These are phyloP conservation scores for Machaerirhynchus nigripectus DNA, from an alignment of 2,113 vertebrate genomes.

Conservation along the genomic window DNA sequence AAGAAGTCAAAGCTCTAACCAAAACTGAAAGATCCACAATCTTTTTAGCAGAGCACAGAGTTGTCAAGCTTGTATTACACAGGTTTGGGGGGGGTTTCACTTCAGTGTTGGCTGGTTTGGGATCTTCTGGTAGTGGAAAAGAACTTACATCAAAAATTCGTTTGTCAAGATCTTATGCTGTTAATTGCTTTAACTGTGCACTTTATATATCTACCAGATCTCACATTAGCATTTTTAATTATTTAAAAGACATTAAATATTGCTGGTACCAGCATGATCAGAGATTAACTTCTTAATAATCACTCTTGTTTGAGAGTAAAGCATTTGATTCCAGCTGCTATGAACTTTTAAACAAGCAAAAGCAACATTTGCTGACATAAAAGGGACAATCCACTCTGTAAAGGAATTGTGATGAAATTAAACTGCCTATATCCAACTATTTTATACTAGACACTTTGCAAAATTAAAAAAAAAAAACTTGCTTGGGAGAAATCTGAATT, in stretches of 20 bases:
- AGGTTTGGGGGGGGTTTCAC: no score
- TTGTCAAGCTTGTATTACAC: not conserved
- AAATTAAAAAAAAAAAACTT: not conserved
- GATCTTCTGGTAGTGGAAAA: not conserved
- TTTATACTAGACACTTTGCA: not conserved
- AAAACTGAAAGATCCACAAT: not conserved
- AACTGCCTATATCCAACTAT: not conserved
- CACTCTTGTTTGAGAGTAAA: not conserved
- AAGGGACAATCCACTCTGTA: not conserved
- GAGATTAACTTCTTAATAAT: not conserved
- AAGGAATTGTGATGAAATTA: not conserved
- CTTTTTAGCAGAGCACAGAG: not conserved
- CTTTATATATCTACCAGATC: not conserved
- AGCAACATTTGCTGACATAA: not conserved
- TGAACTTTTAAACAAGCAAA: not conserved
- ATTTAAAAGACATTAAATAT: slow-evolving; percentile 35
- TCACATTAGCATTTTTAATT: not conserved
- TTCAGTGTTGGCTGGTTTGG: not conserved
- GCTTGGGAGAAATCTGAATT: not conserved
- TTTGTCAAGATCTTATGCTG: not conserved
- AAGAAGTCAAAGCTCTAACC: not conserved
- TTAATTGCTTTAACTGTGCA: not conserved
- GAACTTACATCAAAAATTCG: not conserved
- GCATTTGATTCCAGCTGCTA: slow-evolving; percentile 20
- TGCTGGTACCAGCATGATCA: not conserved